phyloP scores from a whole-genome alignment of 2,888 invertebrate genomes.

The Tinea trinotella region DNA sequence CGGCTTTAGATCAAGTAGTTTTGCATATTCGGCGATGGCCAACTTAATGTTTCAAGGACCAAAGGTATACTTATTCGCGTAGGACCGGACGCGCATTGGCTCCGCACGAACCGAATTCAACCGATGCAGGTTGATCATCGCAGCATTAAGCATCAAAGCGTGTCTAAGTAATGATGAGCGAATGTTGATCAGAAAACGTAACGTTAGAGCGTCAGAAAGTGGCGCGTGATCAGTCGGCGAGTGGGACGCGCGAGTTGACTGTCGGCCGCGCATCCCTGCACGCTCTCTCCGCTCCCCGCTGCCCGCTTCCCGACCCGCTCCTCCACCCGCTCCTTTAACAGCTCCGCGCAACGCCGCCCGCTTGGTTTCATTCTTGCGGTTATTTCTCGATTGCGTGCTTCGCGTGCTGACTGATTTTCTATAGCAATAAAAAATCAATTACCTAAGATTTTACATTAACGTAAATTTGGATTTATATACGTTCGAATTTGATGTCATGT shows the following conservation, averaged over 20 bases:
- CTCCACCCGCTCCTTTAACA: conserved; percentile 31
- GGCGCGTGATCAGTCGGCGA: conserved; percentile 29
- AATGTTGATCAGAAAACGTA: neutral
- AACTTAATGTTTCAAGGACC: conserved; percentile 70
- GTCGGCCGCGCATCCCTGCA: conserved; percentile 27
- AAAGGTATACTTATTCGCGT: conserved; percentile 71
- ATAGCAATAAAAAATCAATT: conserved; percentile 75
- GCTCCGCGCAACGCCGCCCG: conserved; percentile 60
- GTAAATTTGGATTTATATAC: conserved; percentile 73
- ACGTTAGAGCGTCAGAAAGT: conserved; percentile 1
- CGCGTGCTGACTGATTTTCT: conserved; percentile 75
- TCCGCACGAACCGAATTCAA: conserved; percentile 67
- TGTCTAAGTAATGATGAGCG: conserved; percentile 33
- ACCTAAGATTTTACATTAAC: conserved; percentile 74
- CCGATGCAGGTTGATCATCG: conserved; percentile 42
- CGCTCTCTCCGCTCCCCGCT: conserved; percentile 23
- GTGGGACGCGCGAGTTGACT: conserved; percentile 23
- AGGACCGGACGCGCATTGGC: conserved; percentile 70
- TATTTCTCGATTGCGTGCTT: conserved; percentile 75
- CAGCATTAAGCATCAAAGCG: conserved; percentile 57
- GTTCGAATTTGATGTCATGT: conserved; percentile 74
- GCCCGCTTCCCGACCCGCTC: conserved; percentile 33
- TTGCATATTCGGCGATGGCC: conserved; percentile 71
- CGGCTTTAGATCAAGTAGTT: conserved; percentile 71
- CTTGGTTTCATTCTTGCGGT: conserved; percentile 71